A percentile compares a stretch with the other conserved stretches of the same genome.
These are phyloP conservation scores for Oncorhynchus clarkii DNA, from an alignment of 2,113 vertebrate species.

Conservation along the genomic window DNA sequence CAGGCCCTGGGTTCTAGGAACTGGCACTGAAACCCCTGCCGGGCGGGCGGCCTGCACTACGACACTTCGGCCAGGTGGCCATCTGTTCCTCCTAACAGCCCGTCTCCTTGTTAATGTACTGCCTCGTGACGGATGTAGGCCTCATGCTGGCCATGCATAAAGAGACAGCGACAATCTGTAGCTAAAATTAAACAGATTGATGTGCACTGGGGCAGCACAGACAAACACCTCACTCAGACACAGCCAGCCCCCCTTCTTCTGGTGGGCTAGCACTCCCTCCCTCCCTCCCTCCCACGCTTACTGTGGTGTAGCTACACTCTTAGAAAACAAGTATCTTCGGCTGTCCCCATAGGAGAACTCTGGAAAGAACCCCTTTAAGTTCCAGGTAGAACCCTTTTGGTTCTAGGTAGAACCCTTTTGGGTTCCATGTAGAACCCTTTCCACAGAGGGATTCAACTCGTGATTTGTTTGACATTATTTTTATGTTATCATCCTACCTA, in stretches of 20 bases:
- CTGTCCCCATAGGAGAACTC: too few relatives aligned
- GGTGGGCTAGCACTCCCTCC: neutral
- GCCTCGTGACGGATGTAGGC: conserved; percentile 51
- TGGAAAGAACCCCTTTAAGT: too few relatives aligned
- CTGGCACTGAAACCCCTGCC: neutral
- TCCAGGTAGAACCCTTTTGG: too few relatives aligned
- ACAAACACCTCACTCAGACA: neutral
- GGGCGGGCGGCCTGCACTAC: conserved; percentile 25
- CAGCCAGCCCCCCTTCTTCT: neutral
- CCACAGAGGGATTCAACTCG: too few relatives aligned
- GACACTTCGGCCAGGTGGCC: conserved; percentile 54
- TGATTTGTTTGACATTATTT: too few relatives aligned
- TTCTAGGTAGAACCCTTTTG: too few relatives aligned
- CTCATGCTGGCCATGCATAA: conserved; percentile 45
- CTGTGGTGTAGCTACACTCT: neutral
- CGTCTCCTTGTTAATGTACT: conserved; percentile 50
- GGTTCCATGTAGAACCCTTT: too few relatives aligned
- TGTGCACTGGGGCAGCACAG: conserved; percentile 32
- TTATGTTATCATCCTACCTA: too few relatives aligned
- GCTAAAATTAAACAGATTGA: conserved; percentile 50
- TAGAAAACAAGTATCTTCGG: too few relatives aligned
- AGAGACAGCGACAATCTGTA: conserved; percentile 42
- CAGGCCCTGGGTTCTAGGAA: neutral
- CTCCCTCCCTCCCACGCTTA: neutral
- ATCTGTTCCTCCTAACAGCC: conserved; percentile 60